Base-by-base conservation (phyloP, 2,888 invertebrate genomes). In the Eumerus sabulonum region DNA sequence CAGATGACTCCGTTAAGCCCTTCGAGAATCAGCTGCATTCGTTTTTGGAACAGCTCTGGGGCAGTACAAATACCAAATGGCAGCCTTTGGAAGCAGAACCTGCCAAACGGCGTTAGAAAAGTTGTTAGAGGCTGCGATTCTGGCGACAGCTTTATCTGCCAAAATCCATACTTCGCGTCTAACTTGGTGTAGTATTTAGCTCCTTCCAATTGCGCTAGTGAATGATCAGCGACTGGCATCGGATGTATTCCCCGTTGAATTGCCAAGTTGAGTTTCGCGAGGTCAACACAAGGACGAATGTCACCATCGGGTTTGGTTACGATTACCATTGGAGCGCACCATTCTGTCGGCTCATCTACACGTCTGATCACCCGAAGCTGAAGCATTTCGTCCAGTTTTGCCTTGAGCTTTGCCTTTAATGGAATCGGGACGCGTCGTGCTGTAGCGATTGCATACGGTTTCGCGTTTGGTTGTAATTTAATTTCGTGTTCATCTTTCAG, bases 151-250 rank as follows among this genome's bases (percentile, higher is more conserved):
- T 57, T 72, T 1, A 76, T 38, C 16, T 71, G 76, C 62, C 56
- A 67, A 72, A 72, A 76, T 12, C 76, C 63, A 1, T 47, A 45
- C 4, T 79, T 73, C 13, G 87, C 62, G 59, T 88, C 87, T 5
- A 87, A 74, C 82, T 86, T 87, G 4, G 81, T 60, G 36, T 83
- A 86, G 14, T 56, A 57, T 50, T 77, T 77, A 0, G 82, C 82
- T 9, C 70, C 66, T 13, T 40, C 12, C 11, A 86, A 53, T 35
- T 82, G 62, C 13, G 81, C 71, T 3, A 82, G 53, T 13, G 83
- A 71, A 9, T 67, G 51, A 12, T 84, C 82, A 11, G 82, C 66
- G 9, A 62, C 79, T 13, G 82, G 85, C 72, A 82, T 73, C 42
- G 81, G 84, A 70, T 82, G 79, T 47, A 82, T 57, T 64, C 81